Percentiles rank a stretch among this genome's conserved stretches.
These are phyloP conservation scores for Corynorhinus townsendii DNA, from an alignment of 2,113 vertebrate genomes.

Conservation along the genomic window DNA sequence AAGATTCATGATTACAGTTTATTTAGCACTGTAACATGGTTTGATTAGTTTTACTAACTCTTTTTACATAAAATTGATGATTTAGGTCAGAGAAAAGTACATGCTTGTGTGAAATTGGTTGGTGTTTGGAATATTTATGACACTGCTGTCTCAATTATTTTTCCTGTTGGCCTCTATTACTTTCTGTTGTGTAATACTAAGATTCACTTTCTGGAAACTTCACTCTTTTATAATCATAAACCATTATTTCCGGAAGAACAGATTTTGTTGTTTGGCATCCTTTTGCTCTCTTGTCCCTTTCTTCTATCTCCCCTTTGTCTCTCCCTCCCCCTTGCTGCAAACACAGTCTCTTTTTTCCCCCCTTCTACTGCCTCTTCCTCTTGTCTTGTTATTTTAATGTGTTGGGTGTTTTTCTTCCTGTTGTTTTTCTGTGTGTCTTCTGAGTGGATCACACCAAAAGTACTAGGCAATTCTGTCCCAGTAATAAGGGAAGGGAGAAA, in stretches of 20 bases:
- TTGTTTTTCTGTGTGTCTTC: slow-evolving; percentile 40
- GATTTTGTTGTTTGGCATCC: slow-evolving; percentile 5
- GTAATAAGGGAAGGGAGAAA: slow-evolving; percentile 11
- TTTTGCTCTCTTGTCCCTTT: not conserved
- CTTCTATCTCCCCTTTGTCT: not conserved
- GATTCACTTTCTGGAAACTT: slow-evolving; percentile 56
- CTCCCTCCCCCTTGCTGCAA: not conserved
- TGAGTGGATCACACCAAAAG: slow-evolving; percentile 11
- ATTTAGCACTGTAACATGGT: not conserved
- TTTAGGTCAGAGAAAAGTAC: slow-evolving; percentile 15
- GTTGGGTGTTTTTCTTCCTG: not conserved
- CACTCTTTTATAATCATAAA: slow-evolving; percentile 40
- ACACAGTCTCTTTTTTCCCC: not conserved
- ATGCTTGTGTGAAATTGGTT: slow-evolving; percentile 32
- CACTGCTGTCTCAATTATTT: slow-evolving; percentile 19
- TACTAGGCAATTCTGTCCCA: not conserved
- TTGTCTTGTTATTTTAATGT: slow-evolving; percentile 20
- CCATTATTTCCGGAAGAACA: slow-evolving; percentile 18
- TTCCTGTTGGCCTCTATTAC: slow-evolving; percentile 45
- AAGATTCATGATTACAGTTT: not conserved
- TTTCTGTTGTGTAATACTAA: slow-evolving; percentile 57
- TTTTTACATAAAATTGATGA: slow-evolving; percentile 38
- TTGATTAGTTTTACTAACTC: slow-evolving; percentile 9
- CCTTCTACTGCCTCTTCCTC: not conserved
- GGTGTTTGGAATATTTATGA: slow-evolving; percentile 36